Base-by-base conservation (phyloP, 2,113 vertebrate genomes). In the Larimichthys crocea region DNA sequence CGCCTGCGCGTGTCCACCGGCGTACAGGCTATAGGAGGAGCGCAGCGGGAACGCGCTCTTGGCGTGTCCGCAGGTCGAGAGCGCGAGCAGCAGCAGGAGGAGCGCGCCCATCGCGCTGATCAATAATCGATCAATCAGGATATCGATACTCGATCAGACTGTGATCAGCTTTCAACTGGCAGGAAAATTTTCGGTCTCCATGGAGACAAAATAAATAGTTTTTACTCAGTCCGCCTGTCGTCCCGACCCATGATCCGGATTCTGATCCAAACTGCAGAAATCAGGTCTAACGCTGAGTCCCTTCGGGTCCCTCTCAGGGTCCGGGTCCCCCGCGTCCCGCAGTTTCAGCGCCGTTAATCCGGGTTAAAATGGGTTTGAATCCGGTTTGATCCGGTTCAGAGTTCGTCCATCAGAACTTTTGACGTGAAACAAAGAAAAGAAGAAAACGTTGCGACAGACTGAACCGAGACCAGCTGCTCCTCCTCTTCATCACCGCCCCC, bases 381-480 rank as follows among this genome's bases (percentile, higher is more conserved):
- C 68, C 75, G 65, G 55, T 71, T 63, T 22, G 59, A 26, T 10
- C 5, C 17, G 60, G 35, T 68, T 40, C 56, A 52, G 10, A 44
- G 35, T 31, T 22, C 19, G 59, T 55, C 68, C 80, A 84, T 86
- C 84, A 76, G 74, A 89, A 83, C 61, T 71, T 81, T 63, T 52
- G 56, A 46, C 20, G 24, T 19, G 68, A 84, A 91, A 89, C 86
- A 89, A 89, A 90, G 83, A 79, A 48, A 80, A 81, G 73, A 76
- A 84, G 87, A 88, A 92, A 90, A 89, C 22, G 89, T 90, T 92
- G 88, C 91, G 85, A 91, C 87, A 89, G 83, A 79, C 83, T 86
- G 84, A 88, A 77, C 78, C 69, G 22, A 88, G 70, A 71, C 74
- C 84, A 87, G 86, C 92, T 88, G 86, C 89, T 89, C 85, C 91